Base-by-base conservation (phyloP, 2,113 vertebrate genomes). In the Hiodon tergisus region DNA sequence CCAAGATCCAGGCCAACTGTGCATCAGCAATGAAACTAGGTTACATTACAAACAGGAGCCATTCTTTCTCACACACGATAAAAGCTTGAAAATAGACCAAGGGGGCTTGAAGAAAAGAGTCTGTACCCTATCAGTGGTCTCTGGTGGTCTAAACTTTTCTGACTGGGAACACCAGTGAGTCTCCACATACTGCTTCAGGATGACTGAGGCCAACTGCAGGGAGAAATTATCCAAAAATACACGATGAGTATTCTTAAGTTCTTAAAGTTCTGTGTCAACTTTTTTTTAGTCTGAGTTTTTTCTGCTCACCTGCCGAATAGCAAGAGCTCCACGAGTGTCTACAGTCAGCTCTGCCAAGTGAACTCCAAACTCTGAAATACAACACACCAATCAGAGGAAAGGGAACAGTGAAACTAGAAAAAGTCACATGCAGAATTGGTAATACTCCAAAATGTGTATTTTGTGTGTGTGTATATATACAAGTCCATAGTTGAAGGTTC, bases 151-250 rank as follows among this genome's bases (percentile, higher is more conserved):
- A 78, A 98, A 99, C 78, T 98, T 98, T 71, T 98, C 97, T 0
- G 97, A 98, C n/a, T 96, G 96, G 65, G 95, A 91, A 79, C 95
- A 99, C 97, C 97, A 99, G 84, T 99, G 97, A 77, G 95, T 99
- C 83, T 99, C 97, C 86, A 99, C 97, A 85, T 98, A 98, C 75
- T 99, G 97, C 67, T 99, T 99, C 83, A 99, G 87, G 80, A 99
- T 97, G 79, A 99, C 97, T 0, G 97, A 99, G 0, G 97, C 95
- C 67, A 99, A 88, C 97, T 99, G 89, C 3, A 65, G 69, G 85
- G 57, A 52, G 86, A 61, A 55, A 50, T 81, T 59, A 82, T 59
- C 46, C 77, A 63, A 2, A 65, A 75, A 48, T 66, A 72, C 53
- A 63, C 48, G 13, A 51, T 50, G 14, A 14, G 47, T 47, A 14